Evolutionary conservation across 2,888 invertebrate species (phyloP).

Genomic region (Nasonovia ribisnigri): DNA sequence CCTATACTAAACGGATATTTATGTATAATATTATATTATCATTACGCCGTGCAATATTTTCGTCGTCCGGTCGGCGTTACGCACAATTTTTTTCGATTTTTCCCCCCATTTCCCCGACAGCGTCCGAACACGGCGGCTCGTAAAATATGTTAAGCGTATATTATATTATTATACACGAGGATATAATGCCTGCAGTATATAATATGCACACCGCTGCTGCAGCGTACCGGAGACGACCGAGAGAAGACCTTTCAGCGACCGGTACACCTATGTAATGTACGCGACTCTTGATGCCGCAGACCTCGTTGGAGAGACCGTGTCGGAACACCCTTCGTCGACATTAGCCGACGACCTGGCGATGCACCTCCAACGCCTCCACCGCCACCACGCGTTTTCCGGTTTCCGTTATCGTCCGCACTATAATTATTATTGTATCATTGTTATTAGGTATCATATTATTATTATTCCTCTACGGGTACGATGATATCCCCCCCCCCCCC

Average conservation of each 20-base stretch:
- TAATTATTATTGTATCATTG: constrained; percentile 46
- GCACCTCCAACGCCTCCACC: not conserved
- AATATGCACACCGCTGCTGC: not conserved
- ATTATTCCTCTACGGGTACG: not conserved
- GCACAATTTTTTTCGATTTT: too few species aligned
- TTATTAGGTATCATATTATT: not conserved
- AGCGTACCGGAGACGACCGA: not conserved
- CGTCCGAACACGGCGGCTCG: not conserved
- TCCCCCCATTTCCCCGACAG: not conserved
- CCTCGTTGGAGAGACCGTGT: not conserved
- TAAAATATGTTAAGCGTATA: not conserved
- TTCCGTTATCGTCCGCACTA: constrained; percentile 56
- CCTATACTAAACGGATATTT: not conserved
- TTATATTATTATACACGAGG: not conserved
- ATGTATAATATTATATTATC: not conserved
- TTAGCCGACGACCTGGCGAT: constrained; percentile 30
- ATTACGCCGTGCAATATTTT: not conserved
- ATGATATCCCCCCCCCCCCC: constrained; percentile 37
- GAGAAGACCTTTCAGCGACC: not conserved
- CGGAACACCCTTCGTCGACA: constrained; percentile 17
- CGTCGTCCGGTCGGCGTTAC: not conserved
- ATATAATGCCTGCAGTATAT: not conserved
- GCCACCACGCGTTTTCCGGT: not conserved
- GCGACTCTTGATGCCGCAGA: not conserved
- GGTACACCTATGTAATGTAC: not conserved